Conservation (phyloP, 2,888 invertebrate species). For the Drosophila pseudotakahashii region DNA sequence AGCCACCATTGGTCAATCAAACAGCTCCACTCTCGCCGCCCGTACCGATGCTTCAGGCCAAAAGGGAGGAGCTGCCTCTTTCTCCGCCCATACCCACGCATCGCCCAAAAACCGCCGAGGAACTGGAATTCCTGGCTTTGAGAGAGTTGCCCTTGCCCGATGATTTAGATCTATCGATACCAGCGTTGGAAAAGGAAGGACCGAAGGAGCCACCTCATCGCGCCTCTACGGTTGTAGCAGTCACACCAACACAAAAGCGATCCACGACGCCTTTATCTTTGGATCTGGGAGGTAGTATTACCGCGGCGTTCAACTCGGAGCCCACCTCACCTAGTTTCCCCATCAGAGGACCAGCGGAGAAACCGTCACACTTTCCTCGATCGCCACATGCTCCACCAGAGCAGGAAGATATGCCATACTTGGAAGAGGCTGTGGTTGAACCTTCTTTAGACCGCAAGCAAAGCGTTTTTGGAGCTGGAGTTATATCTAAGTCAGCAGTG, state of each 20-base stretch:
- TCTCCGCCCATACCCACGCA: conserved; percentile 70
- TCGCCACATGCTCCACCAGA: conserved; percentile 63
- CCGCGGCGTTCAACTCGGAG: conserved; percentile 27
- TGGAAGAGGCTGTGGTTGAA: conserved; percentile 68
- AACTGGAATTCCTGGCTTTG: conserved; percentile 36
- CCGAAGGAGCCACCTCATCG: neutral
- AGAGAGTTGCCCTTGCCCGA: conserved; percentile 23
- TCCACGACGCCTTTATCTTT: conserved; percentile 9
- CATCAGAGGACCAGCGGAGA: conserved; percentile 45
- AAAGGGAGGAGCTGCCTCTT: neutral
- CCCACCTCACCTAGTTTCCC: conserved; percentile 72
- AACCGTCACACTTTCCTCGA: conserved; percentile 66
- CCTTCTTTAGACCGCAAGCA: conserved; percentile 30
- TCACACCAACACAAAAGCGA: conserved; percentile 14
- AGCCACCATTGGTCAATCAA: neutral
- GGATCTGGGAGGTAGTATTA: conserved; percentile 37
- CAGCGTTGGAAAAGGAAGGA: neutral
- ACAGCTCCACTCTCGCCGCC: conserved; percentile 8
- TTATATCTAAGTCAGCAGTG: conserved; percentile 40
- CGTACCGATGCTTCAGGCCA: conserved; percentile 8
- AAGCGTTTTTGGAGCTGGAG: conserved; percentile 32
- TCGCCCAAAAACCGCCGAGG: conserved; percentile 51
- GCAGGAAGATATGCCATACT: conserved; percentile 53
- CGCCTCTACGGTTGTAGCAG: conserved; percentile 2
- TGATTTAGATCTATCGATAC: neutral